A percentile compares a stretch with the other conserved stretches of the same genome.
phyloP scores from a whole-genome alignment of 1,140 invertebrate genomes.

The Dolichoris vasculosae region DNA sequence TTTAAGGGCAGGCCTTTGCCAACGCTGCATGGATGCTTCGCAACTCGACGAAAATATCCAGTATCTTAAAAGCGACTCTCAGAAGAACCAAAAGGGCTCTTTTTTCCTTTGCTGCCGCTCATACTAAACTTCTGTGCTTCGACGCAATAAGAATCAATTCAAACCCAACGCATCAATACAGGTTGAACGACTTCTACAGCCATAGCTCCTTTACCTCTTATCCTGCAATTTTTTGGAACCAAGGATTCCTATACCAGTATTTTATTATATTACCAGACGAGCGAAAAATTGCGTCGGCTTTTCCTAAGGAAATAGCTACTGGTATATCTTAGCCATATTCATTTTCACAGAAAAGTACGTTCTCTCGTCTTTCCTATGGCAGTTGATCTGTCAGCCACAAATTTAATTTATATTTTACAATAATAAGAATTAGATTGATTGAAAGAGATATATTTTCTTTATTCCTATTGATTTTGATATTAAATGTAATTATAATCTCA shows the following conservation, averaged over 20 bases:
- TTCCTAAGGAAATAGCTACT: not conserved
- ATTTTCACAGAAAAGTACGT: too few relatives aligned
- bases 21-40: not conserved
- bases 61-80: conserved; percentile 21
- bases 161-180: conserved; percentile 19
- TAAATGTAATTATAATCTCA: too few relatives aligned
- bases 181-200: conserved; percentile 15
- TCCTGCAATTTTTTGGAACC: not conserved
- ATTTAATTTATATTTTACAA: too few relatives aligned
- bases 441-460: too few relatives aligned
- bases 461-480: too few relatives aligned
- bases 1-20: conserved; percentile 45
- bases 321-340: too few relatives aligned
- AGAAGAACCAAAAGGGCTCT: conserved; percentile 36
- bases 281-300: not conserved
- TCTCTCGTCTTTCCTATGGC: too few relatives aligned
- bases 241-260: too few relatives aligned
- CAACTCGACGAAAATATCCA: conserved; percentile 48
- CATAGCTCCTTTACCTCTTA: conserved; percentile 1
- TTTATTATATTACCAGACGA: not conserved
- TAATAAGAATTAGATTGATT: too few relatives aligned
- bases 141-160: not conserved
- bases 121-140: conserved; percentile 10
- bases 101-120: not conserved
- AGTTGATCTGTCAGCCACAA: too few relatives aligned